These are phyloP conservation scores for Aramus guarauna DNA, from an alignment of 2,113 vertebrate species.

Conservation along the genomic window DNA sequence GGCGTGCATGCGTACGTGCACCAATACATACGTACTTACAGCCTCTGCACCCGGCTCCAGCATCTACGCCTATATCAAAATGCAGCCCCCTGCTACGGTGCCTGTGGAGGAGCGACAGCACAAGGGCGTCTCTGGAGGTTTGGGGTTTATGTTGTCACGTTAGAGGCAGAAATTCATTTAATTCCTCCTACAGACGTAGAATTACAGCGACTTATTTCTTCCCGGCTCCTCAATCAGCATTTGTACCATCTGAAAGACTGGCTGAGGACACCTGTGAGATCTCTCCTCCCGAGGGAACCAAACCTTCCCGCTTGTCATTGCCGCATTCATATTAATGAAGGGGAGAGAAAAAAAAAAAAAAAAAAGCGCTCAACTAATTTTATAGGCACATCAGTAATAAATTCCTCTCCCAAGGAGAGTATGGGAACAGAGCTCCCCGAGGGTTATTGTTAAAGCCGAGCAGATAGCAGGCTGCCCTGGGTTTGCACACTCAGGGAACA, in stretches of 20 bases:
- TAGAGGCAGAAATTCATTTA: not conserved
- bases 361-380: not conserved
- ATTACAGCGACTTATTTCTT: not conserved
- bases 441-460: not conserved
- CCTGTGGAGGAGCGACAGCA: not conserved
- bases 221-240: not conserved
- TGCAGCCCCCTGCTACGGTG: accelerated
- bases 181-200: not conserved
- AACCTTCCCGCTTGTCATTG: not conserved
- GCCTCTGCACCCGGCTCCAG: not conserved
- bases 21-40: not conserved
- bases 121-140: not conserved
- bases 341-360: not conserved
- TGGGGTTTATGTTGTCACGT: not conserved
- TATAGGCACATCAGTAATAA: not conserved
- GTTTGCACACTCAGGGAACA: not conserved
- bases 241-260: not conserved
- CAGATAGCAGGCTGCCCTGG: not conserved
- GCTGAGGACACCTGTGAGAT: not conserved
- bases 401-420: not conserved
- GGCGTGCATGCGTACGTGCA: not conserved
- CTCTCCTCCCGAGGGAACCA: not conserved
- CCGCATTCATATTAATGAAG: not conserved
- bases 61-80: accelerated
- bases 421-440: not conserved